These are phyloP conservation scores for Drosophila quinaria DNA, from an alignment of 2,888 invertebrate species.

Conservation along the genomic window DNA sequence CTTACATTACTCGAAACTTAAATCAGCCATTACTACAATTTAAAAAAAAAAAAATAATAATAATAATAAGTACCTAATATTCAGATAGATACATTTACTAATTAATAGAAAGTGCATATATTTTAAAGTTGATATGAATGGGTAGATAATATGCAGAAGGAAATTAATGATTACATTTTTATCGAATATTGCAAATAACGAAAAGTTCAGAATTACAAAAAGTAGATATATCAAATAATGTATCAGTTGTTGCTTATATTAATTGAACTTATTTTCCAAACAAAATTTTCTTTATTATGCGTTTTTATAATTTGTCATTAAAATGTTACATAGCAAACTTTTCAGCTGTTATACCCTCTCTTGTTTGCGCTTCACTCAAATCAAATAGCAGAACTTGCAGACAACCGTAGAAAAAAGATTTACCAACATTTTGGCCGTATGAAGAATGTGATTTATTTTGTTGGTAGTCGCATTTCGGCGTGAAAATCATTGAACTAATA, in stretches of 20 bases:
- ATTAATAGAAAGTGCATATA: too few species aligned
- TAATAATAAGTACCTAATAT: too few species aligned
- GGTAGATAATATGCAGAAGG: too few species aligned
- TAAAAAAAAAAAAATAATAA: too few species aligned
- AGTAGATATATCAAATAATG: too few species aligned
- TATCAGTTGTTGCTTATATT: not conserved
- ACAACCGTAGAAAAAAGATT: constrained; percentile 67
- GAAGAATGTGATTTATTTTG: constrained; percentile 63
- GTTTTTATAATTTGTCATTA: not conserved
- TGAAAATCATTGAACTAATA: constrained; percentile 83
- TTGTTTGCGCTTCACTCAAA: constrained; percentile 28
- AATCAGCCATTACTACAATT: too few species aligned
- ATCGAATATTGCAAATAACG: too few species aligned
- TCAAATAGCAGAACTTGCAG: constrained; percentile 30
- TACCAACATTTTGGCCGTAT: constrained; percentile 47
- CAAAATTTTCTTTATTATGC: not conserved
- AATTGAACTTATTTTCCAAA: not conserved
- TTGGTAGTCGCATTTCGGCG: constrained; percentile 62
- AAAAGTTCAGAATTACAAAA: too few species aligned
- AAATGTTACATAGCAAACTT: not conserved
- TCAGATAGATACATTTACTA: too few species aligned
- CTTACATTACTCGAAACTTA: too few species aligned
- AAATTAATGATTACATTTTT: too few species aligned
- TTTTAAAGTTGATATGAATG: too few species aligned
- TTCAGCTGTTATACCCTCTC: not conserved